These are phyloP conservation scores for Oscheius sp. DNA, from an alignment of 1,140 invertebrate species.

Conservation along the genomic window DNA sequence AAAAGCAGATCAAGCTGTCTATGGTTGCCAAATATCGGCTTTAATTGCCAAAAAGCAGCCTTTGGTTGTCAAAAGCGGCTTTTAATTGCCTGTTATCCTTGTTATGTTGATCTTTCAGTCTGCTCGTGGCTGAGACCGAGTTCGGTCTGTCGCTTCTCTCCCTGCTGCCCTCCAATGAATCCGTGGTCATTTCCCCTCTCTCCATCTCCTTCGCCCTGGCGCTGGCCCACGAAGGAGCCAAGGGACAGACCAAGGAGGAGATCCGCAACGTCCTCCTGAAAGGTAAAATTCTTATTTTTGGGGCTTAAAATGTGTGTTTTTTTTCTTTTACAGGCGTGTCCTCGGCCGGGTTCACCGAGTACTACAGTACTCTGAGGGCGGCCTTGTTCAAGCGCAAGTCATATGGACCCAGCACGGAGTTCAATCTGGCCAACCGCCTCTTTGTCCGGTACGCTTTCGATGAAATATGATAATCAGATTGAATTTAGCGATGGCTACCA, in stretches of 20 bases:
- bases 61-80: too few species aligned
- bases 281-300: too few species aligned
- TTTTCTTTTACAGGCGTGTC: too few species aligned
- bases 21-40: too few species aligned
- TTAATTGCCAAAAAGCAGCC: too few species aligned
- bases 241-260: conserved; percentile 9
- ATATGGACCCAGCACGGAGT: too few species aligned
- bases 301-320: too few species aligned
- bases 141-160: conserved; percentile 12
- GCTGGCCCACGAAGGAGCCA: conserved; percentile 14
- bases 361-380: background rate
- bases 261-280: conserved; percentile 5
- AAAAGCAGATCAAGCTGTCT: too few species aligned
- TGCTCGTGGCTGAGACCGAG: conserved; percentile 4
- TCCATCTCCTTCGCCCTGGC: conserved; percentile 22
- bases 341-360: background rate
- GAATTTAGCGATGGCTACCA: conserved; percentile 4
- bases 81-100: too few species aligned
- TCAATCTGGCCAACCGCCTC: conserved; percentile 8
- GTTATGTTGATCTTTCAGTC: too few species aligned
- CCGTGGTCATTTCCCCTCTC: conserved; percentile 21
- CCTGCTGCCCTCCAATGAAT: conserved; percentile 1
- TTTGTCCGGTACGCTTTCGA: conserved; percentile 9
- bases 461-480: background rate
- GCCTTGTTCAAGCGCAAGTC: background rate